A percentile compares a stretch with the other conserved stretches of the same genome.
Evolutionary conservation across 2,797 vertebrate genomes (phyloP).

Genomic region (Pogoniulus pusillus): DNA sequence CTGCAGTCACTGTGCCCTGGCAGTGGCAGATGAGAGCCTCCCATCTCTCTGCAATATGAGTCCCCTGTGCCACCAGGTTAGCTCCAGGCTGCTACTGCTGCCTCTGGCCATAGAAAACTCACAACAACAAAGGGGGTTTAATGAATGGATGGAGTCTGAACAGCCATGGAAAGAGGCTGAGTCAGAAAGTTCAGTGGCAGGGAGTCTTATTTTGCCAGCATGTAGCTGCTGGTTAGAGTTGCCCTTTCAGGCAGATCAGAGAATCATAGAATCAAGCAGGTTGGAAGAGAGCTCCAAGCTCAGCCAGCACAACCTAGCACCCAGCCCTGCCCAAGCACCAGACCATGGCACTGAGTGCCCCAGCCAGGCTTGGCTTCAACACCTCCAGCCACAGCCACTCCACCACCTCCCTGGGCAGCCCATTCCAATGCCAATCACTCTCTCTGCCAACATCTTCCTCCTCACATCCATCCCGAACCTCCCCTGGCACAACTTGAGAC

Average conservation of each 20-base stretch:
- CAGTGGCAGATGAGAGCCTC: not conserved
- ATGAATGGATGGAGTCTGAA: not conserved
- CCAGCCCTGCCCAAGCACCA: too few species aligned
- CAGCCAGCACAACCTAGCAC: too few species aligned
- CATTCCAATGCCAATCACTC: too few species aligned
- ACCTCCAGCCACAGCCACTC: too few species aligned
- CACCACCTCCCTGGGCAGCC: too few species aligned
- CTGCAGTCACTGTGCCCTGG: constrained; percentile 10
- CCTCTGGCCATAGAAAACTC: not conserved
- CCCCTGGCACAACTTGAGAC: too few species aligned
- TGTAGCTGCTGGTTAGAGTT: not conserved
- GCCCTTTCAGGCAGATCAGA: not conserved
- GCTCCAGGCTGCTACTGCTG: not conserved
- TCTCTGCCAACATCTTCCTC: too few species aligned
- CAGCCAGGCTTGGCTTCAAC: too few species aligned
- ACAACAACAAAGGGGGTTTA: not conserved
- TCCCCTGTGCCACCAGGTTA: not conserved
- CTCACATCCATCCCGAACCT: too few species aligned
- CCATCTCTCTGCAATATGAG: not conserved
- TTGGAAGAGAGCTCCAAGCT: too few species aligned
- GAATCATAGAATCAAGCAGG: too few species aligned
- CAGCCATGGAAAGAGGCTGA: not conserved
- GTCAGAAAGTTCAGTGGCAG: not conserved
- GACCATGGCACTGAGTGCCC: too few species aligned
- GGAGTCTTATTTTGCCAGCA: not conserved